These are phyloP conservation scores for Sipunculus nudus DNA, from an alignment of 2,888 invertebrate species.

Conservation along the genomic window DNA sequence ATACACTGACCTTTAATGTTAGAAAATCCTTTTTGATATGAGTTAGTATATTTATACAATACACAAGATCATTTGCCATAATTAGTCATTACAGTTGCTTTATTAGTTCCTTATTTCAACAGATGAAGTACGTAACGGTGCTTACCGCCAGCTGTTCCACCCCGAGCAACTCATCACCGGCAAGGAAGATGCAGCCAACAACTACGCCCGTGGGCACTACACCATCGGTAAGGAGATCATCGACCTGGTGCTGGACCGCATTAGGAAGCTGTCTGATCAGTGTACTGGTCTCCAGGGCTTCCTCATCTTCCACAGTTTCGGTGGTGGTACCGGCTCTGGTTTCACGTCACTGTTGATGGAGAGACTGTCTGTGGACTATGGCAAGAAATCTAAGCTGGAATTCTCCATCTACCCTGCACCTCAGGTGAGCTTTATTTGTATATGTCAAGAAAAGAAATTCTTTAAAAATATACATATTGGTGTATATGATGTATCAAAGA, in stretches of 20 bases:
- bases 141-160: conserved; percentile 92
- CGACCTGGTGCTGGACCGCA: conserved; percentile 77
- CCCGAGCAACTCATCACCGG: conserved; percentile 96
- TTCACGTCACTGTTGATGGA: conserved; percentile 89
- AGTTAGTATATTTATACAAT: too few species aligned
- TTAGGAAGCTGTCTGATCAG: conserved; percentile 78
- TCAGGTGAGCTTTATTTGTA: conserved; percentile 54
- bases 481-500: too few species aligned
- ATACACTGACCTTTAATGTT: too few species aligned
- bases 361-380: conserved; percentile 81
- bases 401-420: conserved; percentile 91
- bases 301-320: conserved; percentile 86
- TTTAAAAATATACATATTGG: too few species aligned
- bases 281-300: conserved; percentile 82
- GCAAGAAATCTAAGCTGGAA: conserved; percentile 86
- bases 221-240: conserved; percentile 87
- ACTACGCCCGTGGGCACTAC: conserved; percentile 97
- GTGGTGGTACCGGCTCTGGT: conserved; percentile 89
- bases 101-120: too few species aligned
- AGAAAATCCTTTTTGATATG: too few species aligned
- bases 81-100: too few species aligned
- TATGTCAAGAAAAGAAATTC: too few species aligned
- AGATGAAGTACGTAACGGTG: conserved; percentile 67
- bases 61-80: too few species aligned
- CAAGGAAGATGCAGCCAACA: conserved; percentile 97